These are phyloP conservation scores for Strigops habroptila DNA, from an alignment of 2,113 vertebrate species.

Conservation along the genomic window DNA sequence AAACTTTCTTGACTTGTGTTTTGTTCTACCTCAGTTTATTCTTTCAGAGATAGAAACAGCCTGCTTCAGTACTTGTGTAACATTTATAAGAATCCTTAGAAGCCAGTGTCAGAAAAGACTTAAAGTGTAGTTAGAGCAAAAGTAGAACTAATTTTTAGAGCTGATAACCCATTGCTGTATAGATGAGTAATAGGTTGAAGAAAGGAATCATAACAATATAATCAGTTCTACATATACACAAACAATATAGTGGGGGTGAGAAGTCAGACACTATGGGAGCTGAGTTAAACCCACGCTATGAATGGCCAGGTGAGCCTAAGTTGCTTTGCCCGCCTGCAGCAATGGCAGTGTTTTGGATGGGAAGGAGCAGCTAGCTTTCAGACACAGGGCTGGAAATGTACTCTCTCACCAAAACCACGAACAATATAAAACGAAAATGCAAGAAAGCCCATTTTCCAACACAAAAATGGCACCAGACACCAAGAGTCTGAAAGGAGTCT, in stretches of 20 bases:
- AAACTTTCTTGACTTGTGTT: conserved; percentile 11
- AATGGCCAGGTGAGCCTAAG: background rate
- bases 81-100: background rate
- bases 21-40: background rate
- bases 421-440: background rate
- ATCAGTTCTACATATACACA: background rate
- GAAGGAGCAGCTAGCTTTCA: background rate
- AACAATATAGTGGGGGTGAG: background rate
- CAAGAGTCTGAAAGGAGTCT: background rate
- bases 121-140: background rate
- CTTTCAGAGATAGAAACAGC: background rate
- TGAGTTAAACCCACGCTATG: background rate
- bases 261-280: background rate
- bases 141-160: background rate
- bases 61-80: background rate
- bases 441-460: background rate
- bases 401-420: background rate
- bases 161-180: background rate
- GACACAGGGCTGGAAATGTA: background rate
- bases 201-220: background rate
- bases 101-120: background rate
- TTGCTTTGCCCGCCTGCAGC: background rate
- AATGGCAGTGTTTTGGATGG: background rate
- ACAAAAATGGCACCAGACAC: background rate
- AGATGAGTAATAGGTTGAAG: background rate